Evolutionary conservation across 2,888 invertebrate genomes (phyloP).

Genomic region (Drymonia ruficornis): DNA sequence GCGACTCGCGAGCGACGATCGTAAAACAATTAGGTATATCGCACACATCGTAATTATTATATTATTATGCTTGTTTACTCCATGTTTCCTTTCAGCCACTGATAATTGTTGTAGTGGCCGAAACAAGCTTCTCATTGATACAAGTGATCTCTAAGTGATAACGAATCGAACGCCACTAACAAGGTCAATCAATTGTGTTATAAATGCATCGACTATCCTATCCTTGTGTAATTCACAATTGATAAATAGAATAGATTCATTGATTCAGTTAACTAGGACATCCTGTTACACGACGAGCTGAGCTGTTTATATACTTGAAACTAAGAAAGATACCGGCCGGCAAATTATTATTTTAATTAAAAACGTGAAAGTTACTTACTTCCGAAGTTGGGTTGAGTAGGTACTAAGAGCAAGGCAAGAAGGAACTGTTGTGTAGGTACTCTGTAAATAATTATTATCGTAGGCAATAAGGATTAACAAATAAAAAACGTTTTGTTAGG

Average conservation of each 20-base stretch:
- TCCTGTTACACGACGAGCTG: neutral
- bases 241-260: neutral
- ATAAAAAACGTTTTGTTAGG: neutral
- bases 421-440: too few species aligned
- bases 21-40: constrained; percentile 18
- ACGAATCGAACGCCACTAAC: constrained; percentile 11
- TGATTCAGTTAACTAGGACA: neutral
- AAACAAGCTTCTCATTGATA: constrained; percentile 26
- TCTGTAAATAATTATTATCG: too few species aligned
- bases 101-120: constrained; percentile 11
- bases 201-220: neutral
- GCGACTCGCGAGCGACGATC: constrained; percentile 6
- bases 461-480: neutral
- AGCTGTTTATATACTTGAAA: neutral
- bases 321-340: neutral
- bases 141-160: constrained; percentile 14
- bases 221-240: too few species aligned
- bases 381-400: too few species aligned
- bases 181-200: constrained; percentile 17
- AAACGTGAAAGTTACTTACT: neutral
- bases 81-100: constrained; percentile 16
- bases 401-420: too few species aligned
- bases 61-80: constrained; percentile 1
- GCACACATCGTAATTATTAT: constrained; percentile 6
- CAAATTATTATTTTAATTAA: neutral